phyloP scores from a whole-genome alignment of 2,888 invertebrate genomes.

The Diachrysia chrysitis region DNA sequence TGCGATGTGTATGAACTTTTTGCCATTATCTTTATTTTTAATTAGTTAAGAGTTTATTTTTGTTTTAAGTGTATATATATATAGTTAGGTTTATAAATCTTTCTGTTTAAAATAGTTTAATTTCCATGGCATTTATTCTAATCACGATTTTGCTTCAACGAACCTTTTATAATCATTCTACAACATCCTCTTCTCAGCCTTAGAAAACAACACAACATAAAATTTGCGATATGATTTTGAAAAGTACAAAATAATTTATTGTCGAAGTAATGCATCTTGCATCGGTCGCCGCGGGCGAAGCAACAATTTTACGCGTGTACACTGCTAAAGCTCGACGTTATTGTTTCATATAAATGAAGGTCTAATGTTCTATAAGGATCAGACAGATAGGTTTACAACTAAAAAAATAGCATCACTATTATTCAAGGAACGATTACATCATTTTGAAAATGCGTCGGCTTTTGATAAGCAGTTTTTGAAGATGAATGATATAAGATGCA shows the following conservation, averaged over 20 bases:
- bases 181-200: not conserved
- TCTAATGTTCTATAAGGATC: not conserved
- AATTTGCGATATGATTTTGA: constrained; percentile 28
- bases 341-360: constrained; percentile 41
- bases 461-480: not conserved
- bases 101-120: too few species aligned
- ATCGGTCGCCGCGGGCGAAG: constrained; percentile 48
- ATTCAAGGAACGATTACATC: not conserved
- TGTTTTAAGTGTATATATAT: too few species aligned
- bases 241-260: constrained; percentile 54
- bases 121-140: too few species aligned
- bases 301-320: constrained; percentile 49
- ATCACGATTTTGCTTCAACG: not conserved
- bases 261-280: constrained; percentile 45
- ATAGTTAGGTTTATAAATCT: too few species aligned
- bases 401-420: not conserved
- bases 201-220: constrained; percentile 19
- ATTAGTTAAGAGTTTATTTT: too few species aligned
- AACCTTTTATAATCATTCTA: not conserved
- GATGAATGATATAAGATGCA: too few species aligned
- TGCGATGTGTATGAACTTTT: too few species aligned
- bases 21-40: too few species aligned
- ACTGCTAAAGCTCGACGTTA: constrained; percentile 34
- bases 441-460: not conserved
- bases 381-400: not conserved